phyloP scores from a whole-genome alignment of 2,113 vertebrate species.

The Hyperoodon ampullatus region DNA sequence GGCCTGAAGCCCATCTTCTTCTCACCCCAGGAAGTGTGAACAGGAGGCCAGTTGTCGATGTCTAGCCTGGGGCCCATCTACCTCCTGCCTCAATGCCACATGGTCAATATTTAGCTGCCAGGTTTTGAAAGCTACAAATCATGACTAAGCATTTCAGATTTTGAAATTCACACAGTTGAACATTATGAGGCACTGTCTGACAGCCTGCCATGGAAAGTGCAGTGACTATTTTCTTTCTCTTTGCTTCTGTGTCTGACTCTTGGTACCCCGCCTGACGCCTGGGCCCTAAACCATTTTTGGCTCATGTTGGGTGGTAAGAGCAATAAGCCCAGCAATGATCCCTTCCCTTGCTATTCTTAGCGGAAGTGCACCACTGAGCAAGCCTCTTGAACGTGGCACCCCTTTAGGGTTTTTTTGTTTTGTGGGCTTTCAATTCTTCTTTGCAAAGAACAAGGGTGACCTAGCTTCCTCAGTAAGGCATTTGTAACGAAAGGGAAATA shows the following conservation, averaged over 20 bases:
- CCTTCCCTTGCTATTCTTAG: slow-evolving; percentile 12
- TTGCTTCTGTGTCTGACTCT: background rate
- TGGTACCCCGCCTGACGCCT: background rate
- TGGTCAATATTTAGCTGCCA: background rate
- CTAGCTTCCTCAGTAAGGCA: background rate
- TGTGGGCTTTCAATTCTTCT: background rate
- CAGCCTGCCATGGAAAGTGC: background rate
- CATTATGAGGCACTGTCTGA: background rate
- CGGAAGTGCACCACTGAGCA: background rate
- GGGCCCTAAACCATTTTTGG: background rate
- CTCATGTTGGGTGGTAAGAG: background rate
- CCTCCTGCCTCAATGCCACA: no score
- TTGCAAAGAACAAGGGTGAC: background rate
- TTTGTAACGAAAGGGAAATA: background rate
- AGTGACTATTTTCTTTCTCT: background rate
- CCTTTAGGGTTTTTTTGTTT: background rate
- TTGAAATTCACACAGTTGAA: background rate
- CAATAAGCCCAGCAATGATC: background rate
- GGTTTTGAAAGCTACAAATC: background rate
- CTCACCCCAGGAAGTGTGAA: no score
- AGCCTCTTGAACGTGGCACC: background rate
- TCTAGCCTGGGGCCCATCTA: no score
- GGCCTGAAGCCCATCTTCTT: no score
- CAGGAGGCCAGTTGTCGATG: no score
- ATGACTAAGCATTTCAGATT: background rate